These are phyloP conservation scores for Phylloscopus whistleri DNA, from an alignment of 2,113 vertebrate genomes.

Conservation along the genomic window DNA sequence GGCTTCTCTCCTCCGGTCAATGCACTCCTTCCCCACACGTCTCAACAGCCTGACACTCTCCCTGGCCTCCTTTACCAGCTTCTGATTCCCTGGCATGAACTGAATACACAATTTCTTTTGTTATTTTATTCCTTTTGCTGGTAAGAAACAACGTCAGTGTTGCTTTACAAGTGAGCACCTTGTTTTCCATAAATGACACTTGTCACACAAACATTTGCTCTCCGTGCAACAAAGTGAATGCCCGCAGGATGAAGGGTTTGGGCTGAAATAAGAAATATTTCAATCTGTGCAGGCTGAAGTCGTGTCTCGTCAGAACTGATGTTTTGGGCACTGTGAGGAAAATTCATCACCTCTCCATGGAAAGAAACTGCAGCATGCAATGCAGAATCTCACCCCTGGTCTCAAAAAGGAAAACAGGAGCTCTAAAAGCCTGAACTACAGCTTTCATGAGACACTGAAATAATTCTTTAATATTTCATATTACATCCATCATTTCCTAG, in stretches of 20 bases:
- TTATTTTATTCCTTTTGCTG: background rate
- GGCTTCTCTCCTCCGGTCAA: conserved; percentile 76
- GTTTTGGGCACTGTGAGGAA: background rate
- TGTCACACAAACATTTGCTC: background rate
- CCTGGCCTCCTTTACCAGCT: conserved; percentile 74
- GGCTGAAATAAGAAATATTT: background rate
- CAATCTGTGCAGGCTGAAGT: background rate
- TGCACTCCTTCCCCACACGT: conserved; percentile 79
- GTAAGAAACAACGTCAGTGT: background rate
- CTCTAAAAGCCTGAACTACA: background rate
- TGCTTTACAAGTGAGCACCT: background rate
- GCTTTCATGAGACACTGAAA: background rate
- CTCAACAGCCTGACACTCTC: conserved; percentile 79
- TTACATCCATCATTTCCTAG: background rate
- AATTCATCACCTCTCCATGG: background rate
- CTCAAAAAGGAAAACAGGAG: background rate
- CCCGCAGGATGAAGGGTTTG: background rate
- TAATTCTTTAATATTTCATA: background rate
- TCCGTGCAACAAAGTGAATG: background rate
- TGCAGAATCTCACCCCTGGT: background rate
- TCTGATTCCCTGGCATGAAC: conserved; percentile 75
- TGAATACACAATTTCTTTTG: conserved; percentile 25
- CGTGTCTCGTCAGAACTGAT: background rate
- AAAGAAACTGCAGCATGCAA: background rate
- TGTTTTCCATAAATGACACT: background rate